These are phyloP conservation scores for Delia radicum DNA, from an alignment of 1,140 invertebrate genomes.

Conservation along the genomic window DNA sequence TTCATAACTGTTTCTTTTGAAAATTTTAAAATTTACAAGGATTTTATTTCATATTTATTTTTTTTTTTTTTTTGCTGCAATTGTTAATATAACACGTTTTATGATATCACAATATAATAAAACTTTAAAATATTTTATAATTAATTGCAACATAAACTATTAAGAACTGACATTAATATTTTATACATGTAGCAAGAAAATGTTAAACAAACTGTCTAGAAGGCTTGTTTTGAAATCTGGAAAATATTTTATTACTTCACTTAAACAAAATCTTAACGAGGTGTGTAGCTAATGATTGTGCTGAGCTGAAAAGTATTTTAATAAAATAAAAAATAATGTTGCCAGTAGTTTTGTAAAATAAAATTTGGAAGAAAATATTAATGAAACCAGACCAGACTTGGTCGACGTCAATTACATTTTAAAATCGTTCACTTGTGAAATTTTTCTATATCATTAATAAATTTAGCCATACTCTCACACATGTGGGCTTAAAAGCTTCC, in stretches of 20 bases:
- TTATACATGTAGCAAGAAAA: background rate
- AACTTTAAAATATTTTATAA: background rate
- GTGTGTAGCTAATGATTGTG: background rate
- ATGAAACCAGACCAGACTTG: too few species aligned
- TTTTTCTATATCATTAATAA: too few species aligned
- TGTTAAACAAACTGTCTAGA: background rate
- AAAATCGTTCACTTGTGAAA: too few species aligned
- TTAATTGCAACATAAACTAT: constrained; percentile 23
- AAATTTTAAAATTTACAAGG: background rate
- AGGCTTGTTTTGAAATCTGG: background rate
- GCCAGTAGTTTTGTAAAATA: background rate
- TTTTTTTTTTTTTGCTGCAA: background rate
- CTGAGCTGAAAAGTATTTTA: background rate
- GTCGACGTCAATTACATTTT: too few species aligned
- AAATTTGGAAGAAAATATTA: too few species aligned
- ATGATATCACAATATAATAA: too few species aligned
- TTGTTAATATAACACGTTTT: background rate
- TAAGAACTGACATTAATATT: constrained; percentile 17
- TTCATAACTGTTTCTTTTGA: background rate
- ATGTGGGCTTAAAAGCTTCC: too few species aligned
- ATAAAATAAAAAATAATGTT: too few species aligned
- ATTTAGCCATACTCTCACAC: too few species aligned
- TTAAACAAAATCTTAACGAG: background rate
- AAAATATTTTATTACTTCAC: constrained; percentile 1
- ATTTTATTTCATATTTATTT: background rate